A percentile compares a stretch with the other conserved stretches of the same genome.
These are phyloP conservation scores for Tragulus kanchil DNA, from an alignment of 2,113 vertebrate genomes.

Conservation along the genomic window DNA sequence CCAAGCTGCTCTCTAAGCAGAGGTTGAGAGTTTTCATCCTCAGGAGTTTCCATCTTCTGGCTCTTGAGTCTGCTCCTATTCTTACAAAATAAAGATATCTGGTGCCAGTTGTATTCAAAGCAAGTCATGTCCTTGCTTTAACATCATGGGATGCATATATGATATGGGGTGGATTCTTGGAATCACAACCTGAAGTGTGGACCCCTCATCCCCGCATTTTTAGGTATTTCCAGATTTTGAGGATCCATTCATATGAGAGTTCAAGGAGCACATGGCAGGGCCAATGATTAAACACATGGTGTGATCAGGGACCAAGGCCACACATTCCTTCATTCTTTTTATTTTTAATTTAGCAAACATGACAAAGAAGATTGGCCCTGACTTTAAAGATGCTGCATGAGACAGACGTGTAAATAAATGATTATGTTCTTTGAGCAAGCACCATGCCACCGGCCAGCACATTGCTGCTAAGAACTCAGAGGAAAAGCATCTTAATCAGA, in stretches of 20 bases:
- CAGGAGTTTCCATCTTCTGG: not conserved
- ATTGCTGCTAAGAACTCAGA: not conserved
- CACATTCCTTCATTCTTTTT: not conserved
- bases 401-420: constrained; percentile 27
- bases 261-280: too few relatives aligned
- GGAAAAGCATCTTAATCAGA: not conserved
- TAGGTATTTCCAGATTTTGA: not conserved
- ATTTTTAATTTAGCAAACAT: constrained; percentile 11
- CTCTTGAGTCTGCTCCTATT: not conserved
- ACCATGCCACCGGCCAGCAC: not conserved
- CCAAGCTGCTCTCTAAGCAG: not conserved
- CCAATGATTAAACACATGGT: accelerated
- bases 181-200: not conserved
- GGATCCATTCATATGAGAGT: not conserved
- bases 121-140: not conserved
- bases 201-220: not conserved
- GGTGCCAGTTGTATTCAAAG: not conserved
- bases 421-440: not conserved
- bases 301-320: not conserved
- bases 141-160: not conserved
- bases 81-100: not conserved
- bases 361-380: constrained; percentile 12
- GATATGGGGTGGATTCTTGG: too few relatives aligned
- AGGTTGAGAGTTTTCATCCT: not conserved
- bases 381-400: not conserved